phyloP scores from a whole-genome alignment of 2,888 invertebrate species.

The Nymphalis urticae region DNA sequence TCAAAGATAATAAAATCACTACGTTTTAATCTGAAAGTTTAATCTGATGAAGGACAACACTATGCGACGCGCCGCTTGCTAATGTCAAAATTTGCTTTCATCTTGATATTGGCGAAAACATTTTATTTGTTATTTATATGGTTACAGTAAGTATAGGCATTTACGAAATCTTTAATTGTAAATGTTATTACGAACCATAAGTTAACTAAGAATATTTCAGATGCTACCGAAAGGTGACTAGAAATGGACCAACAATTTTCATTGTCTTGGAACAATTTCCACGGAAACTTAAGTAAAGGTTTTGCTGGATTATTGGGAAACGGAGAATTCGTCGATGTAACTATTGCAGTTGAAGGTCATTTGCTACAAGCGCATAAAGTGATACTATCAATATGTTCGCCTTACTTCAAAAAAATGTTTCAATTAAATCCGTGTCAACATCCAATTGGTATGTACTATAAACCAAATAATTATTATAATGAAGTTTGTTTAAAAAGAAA shows the following conservation, averaged over 20 bases:
- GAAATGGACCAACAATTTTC: constrained; percentile 85
- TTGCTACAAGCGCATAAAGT: constrained; percentile 86
- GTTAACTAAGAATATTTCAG: constrained; percentile 41
- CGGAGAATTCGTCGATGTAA: constrained; percentile 83
- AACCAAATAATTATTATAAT: not conserved
- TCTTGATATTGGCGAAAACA: constrained; percentile 39
- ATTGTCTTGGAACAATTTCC: constrained; percentile 88
- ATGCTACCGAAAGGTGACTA: constrained; percentile 56
- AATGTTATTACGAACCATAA: not conserved
- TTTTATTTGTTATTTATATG: constrained; percentile 14
- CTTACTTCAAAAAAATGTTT: constrained; percentile 87
- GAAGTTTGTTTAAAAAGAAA: not conserved
- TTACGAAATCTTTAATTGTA: not conserved
- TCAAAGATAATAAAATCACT: too few species aligned
- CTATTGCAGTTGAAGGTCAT: constrained; percentile 84
- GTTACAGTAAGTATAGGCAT: constrained; percentile 34
- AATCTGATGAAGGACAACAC: constrained; percentile 32
- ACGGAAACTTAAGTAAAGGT: constrained; percentile 85
- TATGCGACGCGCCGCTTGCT: constrained; percentile 45
- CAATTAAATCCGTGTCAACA: constrained; percentile 85
- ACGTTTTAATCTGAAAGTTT: not conserved
- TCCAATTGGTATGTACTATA: constrained; percentile 76
- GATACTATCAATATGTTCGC: constrained; percentile 86
- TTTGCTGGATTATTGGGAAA: constrained; percentile 83
- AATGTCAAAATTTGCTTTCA: constrained; percentile 43